Percentiles rank a stretch among this genome's conserved stretches.
Evolutionary conservation across 1,140 invertebrate genomes (phyloP).

Genomic region (Seison nebaliae): DNA sequence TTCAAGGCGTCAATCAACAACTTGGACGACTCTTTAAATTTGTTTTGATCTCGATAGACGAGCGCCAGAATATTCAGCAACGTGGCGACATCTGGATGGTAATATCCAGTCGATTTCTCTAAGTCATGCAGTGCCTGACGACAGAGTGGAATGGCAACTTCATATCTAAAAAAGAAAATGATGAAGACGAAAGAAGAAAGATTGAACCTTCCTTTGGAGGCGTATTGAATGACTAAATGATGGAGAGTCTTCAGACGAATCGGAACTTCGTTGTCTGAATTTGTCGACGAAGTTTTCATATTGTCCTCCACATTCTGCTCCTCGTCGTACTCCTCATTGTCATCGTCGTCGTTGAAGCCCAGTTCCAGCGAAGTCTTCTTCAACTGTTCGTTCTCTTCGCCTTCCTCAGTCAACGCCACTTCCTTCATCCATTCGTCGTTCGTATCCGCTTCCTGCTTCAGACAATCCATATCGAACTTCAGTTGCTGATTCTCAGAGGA

Average conservation of each 20-base stretch:
- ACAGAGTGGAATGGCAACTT: slow-evolving; percentile 92
- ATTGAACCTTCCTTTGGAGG: slow-evolving; percentile 11
- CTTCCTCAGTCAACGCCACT: too few species aligned
- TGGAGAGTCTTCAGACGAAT: slow-evolving; percentile 69
- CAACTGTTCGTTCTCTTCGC: slow-evolving; percentile 38
- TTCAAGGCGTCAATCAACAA: slow-evolving; percentile 82
- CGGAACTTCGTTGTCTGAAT: slow-evolving; percentile 45
- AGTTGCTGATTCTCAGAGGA: slow-evolving; percentile 93
- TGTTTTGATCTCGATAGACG: slow-evolving; percentile 90
- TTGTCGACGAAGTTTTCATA: background rate
- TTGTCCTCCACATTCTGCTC: slow-evolving; percentile 8
- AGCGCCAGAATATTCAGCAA: slow-evolving; percentile 97
- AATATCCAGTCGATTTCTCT: slow-evolving; percentile 89
- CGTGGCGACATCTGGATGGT: slow-evolving; percentile 90
- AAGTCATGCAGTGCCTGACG: slow-evolving; percentile 96
- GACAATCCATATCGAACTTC: slow-evolving; percentile 85
- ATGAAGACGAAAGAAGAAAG: too few species aligned
- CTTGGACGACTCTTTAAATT: slow-evolving; percentile 95
- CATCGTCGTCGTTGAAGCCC: slow-evolving; percentile 8
- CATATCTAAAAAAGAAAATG: slow-evolving; percentile 42
- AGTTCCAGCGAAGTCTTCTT: background rate
- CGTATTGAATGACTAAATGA: slow-evolving; percentile 38
- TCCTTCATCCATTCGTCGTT: slow-evolving; percentile 1
- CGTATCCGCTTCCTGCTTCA: slow-evolving; percentile 69
- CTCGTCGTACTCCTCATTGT: background rate